A percentile compares a stretch with the other conserved stretches of the same genome.
Evolutionary conservation across 1,140 invertebrate genomes (phyloP).

Genomic region (Drosophila rufa): DNA sequence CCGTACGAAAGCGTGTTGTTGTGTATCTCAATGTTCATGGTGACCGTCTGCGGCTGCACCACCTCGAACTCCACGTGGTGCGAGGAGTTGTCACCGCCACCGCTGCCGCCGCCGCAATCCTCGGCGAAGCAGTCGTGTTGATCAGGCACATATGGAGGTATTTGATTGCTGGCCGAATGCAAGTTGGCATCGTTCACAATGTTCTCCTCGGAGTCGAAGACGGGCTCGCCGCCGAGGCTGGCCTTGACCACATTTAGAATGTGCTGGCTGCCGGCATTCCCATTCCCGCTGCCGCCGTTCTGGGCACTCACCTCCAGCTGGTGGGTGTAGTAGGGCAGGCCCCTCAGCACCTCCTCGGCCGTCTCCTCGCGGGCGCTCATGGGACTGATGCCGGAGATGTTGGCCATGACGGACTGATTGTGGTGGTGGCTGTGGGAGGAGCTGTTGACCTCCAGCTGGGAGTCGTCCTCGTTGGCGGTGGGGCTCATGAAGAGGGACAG

Average conservation of each 20-base stretch:
- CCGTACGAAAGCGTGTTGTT: slow-evolving; percentile 63
- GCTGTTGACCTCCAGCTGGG: slow-evolving; percentile 43
- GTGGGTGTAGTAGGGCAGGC: slow-evolving; percentile 37
- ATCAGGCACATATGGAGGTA: slow-evolving; percentile 62
- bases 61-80: slow-evolving; percentile 50
- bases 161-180: slow-evolving; percentile 81
- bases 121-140: slow-evolving; percentile 62
- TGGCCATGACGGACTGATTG: slow-evolving; percentile 48
- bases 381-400: slow-evolving; percentile 45
- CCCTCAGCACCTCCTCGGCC: slow-evolving; percentile 39
- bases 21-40: slow-evolving; percentile 82
- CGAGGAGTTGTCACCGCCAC: slow-evolving; percentile 52
- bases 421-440: slow-evolving; percentile 37
- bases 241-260: slow-evolving; percentile 44
- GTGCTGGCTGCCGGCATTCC: slow-evolving; percentile 7
- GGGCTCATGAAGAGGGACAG: slow-evolving; percentile 35
- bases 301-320: slow-evolving; percentile 30
- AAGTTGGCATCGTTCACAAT: slow-evolving; percentile 82
- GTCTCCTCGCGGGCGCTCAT: slow-evolving; percentile 46
- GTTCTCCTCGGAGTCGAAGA: slow-evolving; percentile 73
- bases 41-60: slow-evolving; percentile 69
- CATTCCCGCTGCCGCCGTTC: slow-evolving; percentile 15
- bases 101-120: slow-evolving; percentile 60
- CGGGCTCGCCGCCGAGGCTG: slow-evolving; percentile 41
- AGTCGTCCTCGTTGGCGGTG: slow-evolving; percentile 58